Base-by-base conservation (phyloP, 1,140 invertebrate genomes). In the Drosophila baimaii region DNA sequence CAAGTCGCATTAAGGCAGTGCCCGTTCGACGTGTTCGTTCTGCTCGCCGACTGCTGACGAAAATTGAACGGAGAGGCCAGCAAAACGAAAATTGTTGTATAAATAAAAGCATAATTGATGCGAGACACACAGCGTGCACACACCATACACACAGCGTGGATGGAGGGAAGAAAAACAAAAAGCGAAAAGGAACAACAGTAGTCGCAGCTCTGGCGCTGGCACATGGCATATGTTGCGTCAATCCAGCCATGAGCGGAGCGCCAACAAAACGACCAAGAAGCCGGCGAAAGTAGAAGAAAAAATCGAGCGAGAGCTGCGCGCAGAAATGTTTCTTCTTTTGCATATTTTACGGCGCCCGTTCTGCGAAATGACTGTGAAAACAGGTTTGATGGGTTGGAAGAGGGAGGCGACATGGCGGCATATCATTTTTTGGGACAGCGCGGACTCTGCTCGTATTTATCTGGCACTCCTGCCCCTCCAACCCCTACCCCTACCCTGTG, bases 71-170 rank as follows among this genome's bases (percentile, higher is more conserved):
- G 58, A 71, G 64, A 79, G 62, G 62, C 76, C 71, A 79, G 73
- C 81, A 77, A 55, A 69, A 71, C 77, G 72, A 89, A 71, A 90
- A 90, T 88, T 89, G 85, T 89, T 89, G 85, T 89, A 89, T 89
- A 89, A 89, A 89, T 89, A 89, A 90, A 89, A 90, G 77, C 85
- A 89, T 89, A 89, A 89, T 89, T 89, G 84, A 89, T 89, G 84
- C 81, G 77, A 89, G 59, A 43, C 64, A 56, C 62, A 82, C 79
- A 83, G 59, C 69, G 54, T 21, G 44, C 49, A 49, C 21, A 15
- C 23, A 41, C n/a, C n/a, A n/a, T n/a, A 43, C 64, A 56, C 62
- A 82, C 79, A 83, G 59, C 69, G 54, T 21, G 44, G 43, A 49
- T 17, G 13, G 49, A 55, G 5, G 5, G 27, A 43, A 43, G 35